These are phyloP conservation scores for Paraplagusia blochii DNA, from an alignment of 2,113 vertebrate genomes.

Conservation along the genomic window DNA sequence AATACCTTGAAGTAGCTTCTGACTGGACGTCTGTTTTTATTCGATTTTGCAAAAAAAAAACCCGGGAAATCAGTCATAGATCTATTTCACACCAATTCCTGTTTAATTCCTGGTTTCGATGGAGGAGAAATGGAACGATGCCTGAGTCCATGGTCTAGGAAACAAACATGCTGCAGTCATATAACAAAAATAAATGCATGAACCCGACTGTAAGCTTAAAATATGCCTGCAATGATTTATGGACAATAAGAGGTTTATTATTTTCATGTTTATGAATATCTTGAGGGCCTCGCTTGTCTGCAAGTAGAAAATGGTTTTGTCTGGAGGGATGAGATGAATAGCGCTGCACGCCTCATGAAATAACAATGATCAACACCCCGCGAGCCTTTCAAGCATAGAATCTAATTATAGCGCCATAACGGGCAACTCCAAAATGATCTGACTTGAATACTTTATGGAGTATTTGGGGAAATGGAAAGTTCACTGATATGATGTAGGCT, in stretches of 20 bases:
- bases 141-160: not conserved
- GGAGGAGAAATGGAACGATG: not conserved
- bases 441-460: conserved; percentile 43
- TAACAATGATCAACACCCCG: conserved; percentile 57
- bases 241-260: conserved; percentile 16
- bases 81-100: no score
- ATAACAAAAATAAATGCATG: not conserved
- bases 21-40: no score
- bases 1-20: no score
- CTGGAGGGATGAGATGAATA: conserved; percentile 28
- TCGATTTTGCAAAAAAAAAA: no score
- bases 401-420: conserved; percentile 62
- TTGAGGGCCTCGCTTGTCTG: conserved; percentile 11
- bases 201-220: not conserved
- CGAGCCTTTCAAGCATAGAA: conserved; percentile 44
- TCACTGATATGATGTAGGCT: not conserved
- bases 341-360: conserved; percentile 50
- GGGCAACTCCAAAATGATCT: conserved; percentile 37
- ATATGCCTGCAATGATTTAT: conserved; percentile 16
- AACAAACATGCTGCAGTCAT: not conserved
- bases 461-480: conserved; percentile 29
- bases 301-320: conserved; percentile 14
- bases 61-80: no score
- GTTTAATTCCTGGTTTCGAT: no score
- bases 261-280: conserved; percentile 20